Conservation (phyloP, 2,888 invertebrate species). For the Gymnocheta viridis region DNA sequence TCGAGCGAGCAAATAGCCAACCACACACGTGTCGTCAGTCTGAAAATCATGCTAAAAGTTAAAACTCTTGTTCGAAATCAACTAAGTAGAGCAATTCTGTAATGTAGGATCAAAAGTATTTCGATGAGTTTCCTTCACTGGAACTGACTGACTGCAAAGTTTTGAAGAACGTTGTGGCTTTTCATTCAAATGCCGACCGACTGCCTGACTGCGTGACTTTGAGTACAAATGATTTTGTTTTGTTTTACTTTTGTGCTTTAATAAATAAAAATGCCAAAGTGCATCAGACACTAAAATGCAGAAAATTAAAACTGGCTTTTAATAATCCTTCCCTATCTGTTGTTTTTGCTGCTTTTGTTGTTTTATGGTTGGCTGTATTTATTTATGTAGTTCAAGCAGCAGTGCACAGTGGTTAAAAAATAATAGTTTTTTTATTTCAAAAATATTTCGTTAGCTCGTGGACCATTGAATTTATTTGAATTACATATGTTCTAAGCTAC, state of each 20-base stretch:
- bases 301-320: conserved; percentile 81
- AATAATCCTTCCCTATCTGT: conserved; percentile 72
- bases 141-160: conserved; percentile 22
- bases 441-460: background rate
- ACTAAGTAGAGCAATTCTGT: conserved; percentile 64
- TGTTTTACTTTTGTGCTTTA: conserved; percentile 26
- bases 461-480: too few species aligned
- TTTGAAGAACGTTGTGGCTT: conserved; percentile 25
- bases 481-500: too few species aligned
- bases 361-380: conserved; percentile 1
- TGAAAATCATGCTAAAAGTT: conserved; percentile 37
- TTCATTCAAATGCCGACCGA: background rate
- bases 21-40: background rate
- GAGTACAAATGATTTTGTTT: conserved; percentile 45
- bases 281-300: conserved; percentile 79
- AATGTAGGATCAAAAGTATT: conserved; percentile 45
- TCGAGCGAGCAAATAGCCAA: conserved; percentile 7
- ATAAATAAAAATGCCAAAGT: conserved; percentile 76
- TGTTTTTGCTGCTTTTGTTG: conserved; percentile 3
- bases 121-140: conserved; percentile 39
- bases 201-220: conserved; percentile 47
- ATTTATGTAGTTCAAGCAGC: background rate
- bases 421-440: background rate
- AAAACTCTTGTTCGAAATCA: conserved; percentile 47
- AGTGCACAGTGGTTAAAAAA: background rate